These are phyloP conservation scores for Chalcis sispes DNA, from an alignment of 2,888 invertebrate genomes.

Conservation along the genomic window DNA sequence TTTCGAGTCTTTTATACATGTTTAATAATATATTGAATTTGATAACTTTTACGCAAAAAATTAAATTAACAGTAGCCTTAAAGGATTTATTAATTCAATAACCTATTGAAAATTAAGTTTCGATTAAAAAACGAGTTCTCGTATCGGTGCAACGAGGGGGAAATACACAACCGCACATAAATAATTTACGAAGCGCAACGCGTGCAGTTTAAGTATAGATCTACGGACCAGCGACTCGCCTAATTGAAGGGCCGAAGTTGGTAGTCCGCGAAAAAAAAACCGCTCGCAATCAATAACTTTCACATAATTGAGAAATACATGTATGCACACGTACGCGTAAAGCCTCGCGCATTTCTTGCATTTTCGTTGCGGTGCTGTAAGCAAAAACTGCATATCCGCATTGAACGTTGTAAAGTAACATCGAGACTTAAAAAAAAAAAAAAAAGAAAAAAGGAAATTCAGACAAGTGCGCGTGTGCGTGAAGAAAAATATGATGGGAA, in stretches of 20 bases:
- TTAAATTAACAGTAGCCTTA: no score
- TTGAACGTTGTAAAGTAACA: neutral
- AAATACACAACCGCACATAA: neutral
- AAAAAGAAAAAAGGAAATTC: neutral
- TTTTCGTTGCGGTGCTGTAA: constrained; percentile 9
- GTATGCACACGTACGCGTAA: no score
- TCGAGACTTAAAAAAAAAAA: neutral
- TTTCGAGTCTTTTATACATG: no score
- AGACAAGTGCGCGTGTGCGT: neutral
- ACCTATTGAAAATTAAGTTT: no score
- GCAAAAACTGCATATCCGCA: neutral
- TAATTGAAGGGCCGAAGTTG: constrained; percentile 44
- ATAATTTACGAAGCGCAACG: no score
- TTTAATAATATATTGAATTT: no score
- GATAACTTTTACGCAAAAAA: no score
- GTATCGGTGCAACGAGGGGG: no score
- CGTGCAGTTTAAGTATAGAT: neutral
- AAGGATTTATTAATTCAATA: no score
- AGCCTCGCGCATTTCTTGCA: constrained; percentile 10
- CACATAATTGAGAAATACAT: constrained; percentile 39
- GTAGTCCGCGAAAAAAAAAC: constrained; percentile 2
- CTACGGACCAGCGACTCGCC: constrained; percentile 11
- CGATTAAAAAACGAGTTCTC: no score
- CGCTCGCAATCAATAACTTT: constrained; percentile 56
- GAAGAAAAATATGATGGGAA: neutral